Percentiles rank a stretch among this genome's conserved stretches.
phyloP scores from a whole-genome alignment of 1,140 invertebrate genomes.

The Proales similis region DNA sequence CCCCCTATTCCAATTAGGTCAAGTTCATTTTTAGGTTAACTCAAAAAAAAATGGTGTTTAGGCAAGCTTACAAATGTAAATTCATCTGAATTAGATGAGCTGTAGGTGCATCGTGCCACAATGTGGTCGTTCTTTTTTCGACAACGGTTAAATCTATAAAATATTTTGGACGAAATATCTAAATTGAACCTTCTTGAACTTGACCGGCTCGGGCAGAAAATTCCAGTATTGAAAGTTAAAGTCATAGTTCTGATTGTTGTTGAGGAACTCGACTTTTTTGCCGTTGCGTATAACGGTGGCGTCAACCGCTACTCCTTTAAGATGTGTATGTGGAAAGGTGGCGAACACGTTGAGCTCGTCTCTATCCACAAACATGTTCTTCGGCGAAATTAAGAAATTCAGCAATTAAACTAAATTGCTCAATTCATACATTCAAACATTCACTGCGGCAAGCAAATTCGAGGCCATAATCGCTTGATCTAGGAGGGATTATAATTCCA shows the following conservation, averaged over 20 bases:
- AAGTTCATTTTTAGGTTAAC: too few relatives aligned
- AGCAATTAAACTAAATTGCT: too few relatives aligned
- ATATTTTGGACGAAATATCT: too few relatives aligned
- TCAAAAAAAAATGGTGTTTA: too few relatives aligned
- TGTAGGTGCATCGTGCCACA: slow-evolving; percentile 4
- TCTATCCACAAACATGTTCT: slow-evolving; percentile 12
- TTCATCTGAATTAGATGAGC: background rate
- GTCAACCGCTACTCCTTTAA: slow-evolving; percentile 15
- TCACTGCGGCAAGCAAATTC: slow-evolving; percentile 5
- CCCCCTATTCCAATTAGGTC: too few relatives aligned
- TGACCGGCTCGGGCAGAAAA: slow-evolving; percentile 23
- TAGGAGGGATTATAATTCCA: slow-evolving; percentile 14
- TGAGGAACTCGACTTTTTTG: slow-evolving; percentile 21
- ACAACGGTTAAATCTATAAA: too few relatives aligned
- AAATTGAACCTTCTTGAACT: slow-evolving; percentile 28
- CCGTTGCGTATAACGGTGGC: slow-evolving; percentile 14
- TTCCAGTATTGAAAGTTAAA: slow-evolving; percentile 34
- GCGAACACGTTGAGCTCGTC: slow-evolving; percentile 26
- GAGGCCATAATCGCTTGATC: slow-evolving; percentile 1
- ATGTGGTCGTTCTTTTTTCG: slow-evolving; percentile 15
- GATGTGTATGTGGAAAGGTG: slow-evolving; percentile 21
- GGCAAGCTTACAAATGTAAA: too few relatives aligned
- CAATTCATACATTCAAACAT: too few relatives aligned
- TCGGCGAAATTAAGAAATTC: too few relatives aligned
- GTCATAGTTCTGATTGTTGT: slow-evolving; percentile 17